These are phyloP conservation scores for Drosophila elegans DNA, from an alignment of 1,140 invertebrate species.

Conservation along the genomic window DNA sequence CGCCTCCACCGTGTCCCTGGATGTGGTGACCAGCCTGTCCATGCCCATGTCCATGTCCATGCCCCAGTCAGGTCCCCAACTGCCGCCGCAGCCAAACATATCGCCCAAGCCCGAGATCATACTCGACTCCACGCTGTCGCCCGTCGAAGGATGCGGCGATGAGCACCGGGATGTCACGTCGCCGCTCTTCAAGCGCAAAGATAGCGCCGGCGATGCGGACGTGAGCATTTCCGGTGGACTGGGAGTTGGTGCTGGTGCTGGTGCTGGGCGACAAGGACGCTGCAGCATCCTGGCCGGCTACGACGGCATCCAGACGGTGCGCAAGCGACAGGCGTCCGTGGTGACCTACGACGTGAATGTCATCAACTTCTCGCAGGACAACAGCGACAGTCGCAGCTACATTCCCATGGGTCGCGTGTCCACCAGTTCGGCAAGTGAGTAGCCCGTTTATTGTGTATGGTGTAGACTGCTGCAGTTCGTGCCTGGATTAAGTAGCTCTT, in stretches of 20 bases:
- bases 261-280: constrained; percentile 47
- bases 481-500: constrained; percentile 6
- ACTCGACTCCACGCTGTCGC: constrained; percentile 83
- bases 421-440: constrained; percentile 84
- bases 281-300: constrained; percentile 74
- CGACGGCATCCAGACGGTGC: constrained; percentile 73
- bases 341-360: constrained; percentile 85
- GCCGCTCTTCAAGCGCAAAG: constrained; percentile 74
- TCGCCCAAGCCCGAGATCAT: constrained; percentile 84
- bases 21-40: constrained; percentile 74
- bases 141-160: constrained; percentile 55
- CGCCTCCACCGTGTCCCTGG: constrained; percentile 78
- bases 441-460: not conserved
- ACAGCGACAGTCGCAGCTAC: constrained; percentile 82
- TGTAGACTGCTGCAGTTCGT: constrained; percentile 10
- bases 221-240: constrained; percentile 56
- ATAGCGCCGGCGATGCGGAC: constrained; percentile 66
- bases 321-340: constrained; percentile 82
- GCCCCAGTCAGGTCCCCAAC: constrained; percentile 4
- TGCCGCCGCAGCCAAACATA: constrained; percentile 43
- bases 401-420: constrained; percentile 83
- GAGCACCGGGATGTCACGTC: constrained; percentile 78
- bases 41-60: constrained; percentile 48
- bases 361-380: constrained; percentile 84
- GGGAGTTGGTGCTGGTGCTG: constrained; percentile 3